Percentiles rank a stretch among this genome's conserved stretches.
These are phyloP conservation scores for Drosophila parabipectinata DNA, from an alignment of 1,140 invertebrate genomes.

Conservation along the genomic window DNA sequence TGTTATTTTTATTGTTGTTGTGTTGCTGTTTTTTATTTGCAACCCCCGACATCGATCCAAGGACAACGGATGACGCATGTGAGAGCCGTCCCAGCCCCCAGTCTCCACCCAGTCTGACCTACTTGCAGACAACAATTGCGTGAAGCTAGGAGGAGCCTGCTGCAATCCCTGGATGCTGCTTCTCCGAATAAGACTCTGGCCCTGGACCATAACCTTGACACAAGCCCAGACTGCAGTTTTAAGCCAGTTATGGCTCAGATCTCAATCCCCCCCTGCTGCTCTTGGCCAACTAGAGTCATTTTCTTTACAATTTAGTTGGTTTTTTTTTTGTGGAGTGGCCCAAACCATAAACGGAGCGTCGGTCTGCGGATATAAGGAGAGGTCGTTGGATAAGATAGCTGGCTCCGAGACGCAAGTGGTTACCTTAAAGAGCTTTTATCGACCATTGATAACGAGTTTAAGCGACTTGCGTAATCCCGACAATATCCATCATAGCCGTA, in stretches of 20 bases:
- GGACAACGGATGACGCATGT: slow-evolving; percentile 54
- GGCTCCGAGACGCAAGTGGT: slow-evolving; percentile 21
- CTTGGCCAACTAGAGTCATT: slow-evolving; percentile 16
- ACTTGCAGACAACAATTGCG: slow-evolving; percentile 42
- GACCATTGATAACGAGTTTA: slow-evolving; percentile 56
- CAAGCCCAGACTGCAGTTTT: slow-evolving; percentile 24
- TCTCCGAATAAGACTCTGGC: background rate
- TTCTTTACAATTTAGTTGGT: background rate
- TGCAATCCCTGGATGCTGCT: background rate
- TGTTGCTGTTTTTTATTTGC: slow-evolving; percentile 49
- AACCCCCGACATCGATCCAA: slow-evolving; percentile 56
- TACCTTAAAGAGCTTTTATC: slow-evolving; percentile 62
- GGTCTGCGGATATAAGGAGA: slow-evolving; percentile 28
- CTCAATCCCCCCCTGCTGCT: slow-evolving; percentile 16
- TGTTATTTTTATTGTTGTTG: background rate
- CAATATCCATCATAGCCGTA: slow-evolving; percentile 36
- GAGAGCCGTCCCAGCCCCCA: slow-evolving; percentile 11
- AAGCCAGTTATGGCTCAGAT: slow-evolving; percentile 10
- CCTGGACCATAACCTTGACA: slow-evolving; percentile 38
- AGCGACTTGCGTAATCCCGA: slow-evolving; percentile 55
- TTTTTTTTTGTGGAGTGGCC: slow-evolving; percentile 17
- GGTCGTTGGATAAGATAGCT: slow-evolving; percentile 61
- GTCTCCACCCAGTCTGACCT: slow-evolving; percentile 21
- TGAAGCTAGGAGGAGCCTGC: slow-evolving; percentile 19
- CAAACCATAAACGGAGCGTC: slow-evolving; percentile 58